Percentiles rank a stretch among this genome's conserved stretches.
Evolutionary conservation across 2,113 vertebrate species (phyloP).

Genomic region (Crotophaga sulcirostris): DNA sequence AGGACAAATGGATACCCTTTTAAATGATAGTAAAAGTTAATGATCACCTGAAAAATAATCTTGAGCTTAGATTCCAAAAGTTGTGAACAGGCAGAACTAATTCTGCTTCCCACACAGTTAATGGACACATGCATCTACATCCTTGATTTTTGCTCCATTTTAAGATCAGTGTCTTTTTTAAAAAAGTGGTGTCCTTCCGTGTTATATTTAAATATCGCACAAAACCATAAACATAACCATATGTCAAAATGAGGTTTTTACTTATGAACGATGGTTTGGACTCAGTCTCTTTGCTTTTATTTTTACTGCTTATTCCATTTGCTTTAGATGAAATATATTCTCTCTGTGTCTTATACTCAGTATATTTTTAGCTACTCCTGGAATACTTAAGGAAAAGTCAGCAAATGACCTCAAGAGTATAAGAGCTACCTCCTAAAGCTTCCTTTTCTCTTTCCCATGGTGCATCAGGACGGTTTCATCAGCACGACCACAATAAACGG

Average conservation of each 20-base stretch:
- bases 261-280: conserved; percentile 60
- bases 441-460: not conserved
- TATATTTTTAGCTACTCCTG: conserved; percentile 25
- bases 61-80: not conserved
- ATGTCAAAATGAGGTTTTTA: conserved; percentile 68
- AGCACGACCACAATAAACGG: accelerated
- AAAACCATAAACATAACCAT: conserved; percentile 77
- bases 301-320: conserved; percentile 27
- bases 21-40: not conserved
- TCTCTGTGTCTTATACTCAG: not conserved
- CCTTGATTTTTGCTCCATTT: not conserved
- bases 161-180: not conserved
- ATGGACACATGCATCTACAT: not conserved
- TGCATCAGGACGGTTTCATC: not conserved
- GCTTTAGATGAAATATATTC: conserved; percentile 8
- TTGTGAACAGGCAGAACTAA: not conserved
- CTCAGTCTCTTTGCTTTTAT: conserved; percentile 22
- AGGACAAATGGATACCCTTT: not conserved
- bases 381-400: not conserved
- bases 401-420: not conserved
- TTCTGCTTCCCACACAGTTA: not conserved
- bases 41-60: not conserved
- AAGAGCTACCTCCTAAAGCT: not conserved
- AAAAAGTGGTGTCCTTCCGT: conserved; percentile 42
- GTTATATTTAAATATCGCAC: conserved; percentile 77